Evolutionary conservation across 2,888 invertebrate genomes (phyloP).

Genomic region (Eudasyphora cyanicolor): DNA sequence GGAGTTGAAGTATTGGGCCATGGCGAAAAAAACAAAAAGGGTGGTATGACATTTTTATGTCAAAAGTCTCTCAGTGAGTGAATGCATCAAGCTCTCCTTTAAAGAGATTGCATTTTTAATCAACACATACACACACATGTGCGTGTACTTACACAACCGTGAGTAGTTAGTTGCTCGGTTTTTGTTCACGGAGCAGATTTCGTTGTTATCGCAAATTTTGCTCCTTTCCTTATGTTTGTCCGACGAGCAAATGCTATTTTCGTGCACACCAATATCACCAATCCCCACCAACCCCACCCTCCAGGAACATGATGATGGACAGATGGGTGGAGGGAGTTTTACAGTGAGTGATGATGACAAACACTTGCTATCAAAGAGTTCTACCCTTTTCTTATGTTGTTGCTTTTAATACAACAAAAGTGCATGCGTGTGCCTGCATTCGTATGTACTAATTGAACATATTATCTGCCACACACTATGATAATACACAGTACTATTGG

Average conservation of each 20-base stretch:
- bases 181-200: neutral
- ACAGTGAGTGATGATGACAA: too few relatives aligned
- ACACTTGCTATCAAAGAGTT: neutral
- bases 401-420: constrained; percentile 41
- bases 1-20: neutral
- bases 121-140: neutral
- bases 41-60: neutral
- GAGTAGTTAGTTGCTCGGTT: neutral
- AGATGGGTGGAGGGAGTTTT: neutral
- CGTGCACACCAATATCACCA: neutral
- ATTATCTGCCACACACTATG: neutral
- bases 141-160: neutral
- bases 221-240: neutral
- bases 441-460: constrained; percentile 31
- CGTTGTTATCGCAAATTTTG: neutral
- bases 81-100: neutral
- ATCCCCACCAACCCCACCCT: too few relatives aligned
- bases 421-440: constrained; percentile 58
- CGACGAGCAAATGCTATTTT: neutral
- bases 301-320: neutral
- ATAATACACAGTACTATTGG: constrained; percentile 18
- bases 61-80: neutral
- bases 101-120: neutral
- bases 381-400: neutral
- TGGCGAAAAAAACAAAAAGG: neutral